phyloP scores from a whole-genome alignment of 2,888 invertebrate genomes.

The Limnephilus rhombicus region DNA sequence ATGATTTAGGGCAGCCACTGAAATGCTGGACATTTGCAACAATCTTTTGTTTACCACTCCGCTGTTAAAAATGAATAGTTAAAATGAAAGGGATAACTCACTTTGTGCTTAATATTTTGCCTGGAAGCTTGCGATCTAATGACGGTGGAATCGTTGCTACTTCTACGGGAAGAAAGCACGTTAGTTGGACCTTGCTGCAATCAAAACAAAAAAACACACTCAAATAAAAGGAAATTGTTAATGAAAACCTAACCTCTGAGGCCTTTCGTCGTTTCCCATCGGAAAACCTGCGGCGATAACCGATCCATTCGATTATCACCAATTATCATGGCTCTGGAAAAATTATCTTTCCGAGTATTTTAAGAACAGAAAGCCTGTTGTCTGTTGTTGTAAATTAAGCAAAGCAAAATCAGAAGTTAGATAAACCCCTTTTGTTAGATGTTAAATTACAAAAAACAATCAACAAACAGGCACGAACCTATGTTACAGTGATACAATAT shows the following conservation, averaged over 20 bases:
- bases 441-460: conserved; percentile 6
- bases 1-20: conserved; percentile 1
- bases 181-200: conserved; percentile 84
- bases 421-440: conserved; percentile 12
- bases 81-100: conserved; percentile 67
- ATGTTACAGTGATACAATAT: not conserved
- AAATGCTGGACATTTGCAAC: not conserved
- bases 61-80: conserved; percentile 43
- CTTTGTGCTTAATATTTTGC: conserved; percentile 77
- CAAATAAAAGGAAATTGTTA: conserved; percentile 60
- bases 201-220: conserved; percentile 66
- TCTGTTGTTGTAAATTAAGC: conserved; percentile 45
- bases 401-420: conserved; percentile 36
- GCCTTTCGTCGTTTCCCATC: conserved; percentile 25
- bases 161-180: conserved; percentile 86
- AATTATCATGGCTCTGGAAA: conserved; percentile 24
- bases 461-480: conserved; percentile 22
- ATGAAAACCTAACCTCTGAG: conserved; percentile 45
- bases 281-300: conserved; percentile 28
- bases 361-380: conserved; percentile 43
- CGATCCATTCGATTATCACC: conserved; percentile 15
- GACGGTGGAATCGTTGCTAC: conserved; percentile 89
- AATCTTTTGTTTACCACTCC: conserved; percentile 24
- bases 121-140: conserved; percentile 76
- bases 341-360: conserved; percentile 20